Conservation (phyloP, 2,113 vertebrate species). For the Tyto alba region DNA sequence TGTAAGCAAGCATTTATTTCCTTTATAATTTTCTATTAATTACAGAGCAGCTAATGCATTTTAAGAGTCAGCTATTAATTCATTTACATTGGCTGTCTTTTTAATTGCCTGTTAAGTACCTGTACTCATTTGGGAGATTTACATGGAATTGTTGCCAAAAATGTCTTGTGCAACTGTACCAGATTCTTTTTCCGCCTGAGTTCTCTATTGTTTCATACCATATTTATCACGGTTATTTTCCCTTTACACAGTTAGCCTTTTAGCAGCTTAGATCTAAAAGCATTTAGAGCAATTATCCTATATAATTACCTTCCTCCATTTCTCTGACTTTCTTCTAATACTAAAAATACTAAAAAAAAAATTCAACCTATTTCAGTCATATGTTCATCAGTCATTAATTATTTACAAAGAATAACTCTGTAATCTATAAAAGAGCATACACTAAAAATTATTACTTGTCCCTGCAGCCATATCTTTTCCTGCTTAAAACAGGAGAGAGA, state of each 20-base stretch:
- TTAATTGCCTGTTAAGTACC: conserved; percentile 61
- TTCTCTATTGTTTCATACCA: conserved; percentile 12
- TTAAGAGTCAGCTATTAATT: conserved; percentile 55
- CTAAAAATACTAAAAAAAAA: background rate
- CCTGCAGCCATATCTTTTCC: background rate
- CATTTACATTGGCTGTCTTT: conserved; percentile 44
- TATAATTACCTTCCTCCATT: conserved; percentile 21
- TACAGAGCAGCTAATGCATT: conserved; percentile 33
- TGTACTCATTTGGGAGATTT: conserved; percentile 22
- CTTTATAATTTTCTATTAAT: conserved; percentile 59
- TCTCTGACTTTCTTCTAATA: background rate
- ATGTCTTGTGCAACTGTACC: background rate
- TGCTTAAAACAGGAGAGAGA: background rate
- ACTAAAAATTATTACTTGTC: background rate
- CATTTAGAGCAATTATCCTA: conserved; percentile 12
- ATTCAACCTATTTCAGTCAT: background rate
- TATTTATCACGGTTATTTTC: conserved; percentile 7
- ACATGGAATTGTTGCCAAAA: conserved; percentile 36
- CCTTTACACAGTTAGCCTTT: conserved; percentile 21
- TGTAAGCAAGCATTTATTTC: conserved; percentile 41
- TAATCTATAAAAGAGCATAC: background rate
- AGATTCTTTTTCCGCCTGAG: background rate
- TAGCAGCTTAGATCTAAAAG: conserved; percentile 35
- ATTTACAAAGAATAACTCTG: background rate
- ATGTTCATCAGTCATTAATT: background rate